Conservation (phyloP, 2,797 vertebrate genomes). For the Typhlichthys subterraneus region DNA sequence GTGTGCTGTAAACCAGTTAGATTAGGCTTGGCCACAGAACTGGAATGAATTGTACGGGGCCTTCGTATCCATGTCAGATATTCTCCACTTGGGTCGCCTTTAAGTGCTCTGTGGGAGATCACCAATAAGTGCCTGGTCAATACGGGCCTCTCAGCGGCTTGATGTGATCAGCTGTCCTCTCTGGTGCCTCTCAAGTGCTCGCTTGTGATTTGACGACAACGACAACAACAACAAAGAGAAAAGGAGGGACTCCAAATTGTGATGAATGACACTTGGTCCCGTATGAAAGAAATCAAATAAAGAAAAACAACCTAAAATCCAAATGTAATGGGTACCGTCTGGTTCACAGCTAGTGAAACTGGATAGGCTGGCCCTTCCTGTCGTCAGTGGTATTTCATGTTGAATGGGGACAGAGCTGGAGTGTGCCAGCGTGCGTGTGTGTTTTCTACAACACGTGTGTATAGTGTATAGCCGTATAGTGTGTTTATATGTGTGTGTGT, state of each 20-base stretch:
- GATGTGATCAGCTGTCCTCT: conserved; percentile 31
- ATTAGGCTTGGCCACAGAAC: conserved; percentile 58
- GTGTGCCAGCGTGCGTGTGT: conserved; percentile 37
- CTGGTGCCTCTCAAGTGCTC: conserved; percentile 14
- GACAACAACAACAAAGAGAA: conserved; percentile 37
- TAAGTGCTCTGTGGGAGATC: conserved; percentile 28
- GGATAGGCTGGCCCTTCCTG: conserved; percentile 72
- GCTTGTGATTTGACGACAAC: not conserved
- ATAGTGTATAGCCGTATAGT: conserved; percentile 43
- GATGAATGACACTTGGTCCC: conserved; percentile 79
- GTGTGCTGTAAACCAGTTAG: conserved; percentile 53
- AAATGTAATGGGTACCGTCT: conserved; percentile 55
- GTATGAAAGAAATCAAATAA: conserved; percentile 56
- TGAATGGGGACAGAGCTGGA: conserved; percentile 62
- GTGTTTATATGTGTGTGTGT: conserved; percentile 24
- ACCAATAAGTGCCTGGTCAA: conserved; percentile 31
- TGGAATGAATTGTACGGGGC: conserved; percentile 56
- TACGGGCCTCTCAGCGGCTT: conserved; percentile 11
- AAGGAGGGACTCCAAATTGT: conserved; percentile 51
- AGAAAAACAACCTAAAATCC: conserved; percentile 34
- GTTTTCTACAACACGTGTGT: conserved; percentile 47
- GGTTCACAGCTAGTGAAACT: conserved; percentile 25
- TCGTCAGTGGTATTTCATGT: conserved; percentile 79
- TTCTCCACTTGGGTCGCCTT: conserved; percentile 30
- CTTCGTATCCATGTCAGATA: conserved; percentile 31